A percentile compares a stretch with the other conserved stretches of the same genome.
Evolutionary conservation across 2,113 vertebrate genomes (phyloP).

Genomic region (Chionis minor): DNA sequence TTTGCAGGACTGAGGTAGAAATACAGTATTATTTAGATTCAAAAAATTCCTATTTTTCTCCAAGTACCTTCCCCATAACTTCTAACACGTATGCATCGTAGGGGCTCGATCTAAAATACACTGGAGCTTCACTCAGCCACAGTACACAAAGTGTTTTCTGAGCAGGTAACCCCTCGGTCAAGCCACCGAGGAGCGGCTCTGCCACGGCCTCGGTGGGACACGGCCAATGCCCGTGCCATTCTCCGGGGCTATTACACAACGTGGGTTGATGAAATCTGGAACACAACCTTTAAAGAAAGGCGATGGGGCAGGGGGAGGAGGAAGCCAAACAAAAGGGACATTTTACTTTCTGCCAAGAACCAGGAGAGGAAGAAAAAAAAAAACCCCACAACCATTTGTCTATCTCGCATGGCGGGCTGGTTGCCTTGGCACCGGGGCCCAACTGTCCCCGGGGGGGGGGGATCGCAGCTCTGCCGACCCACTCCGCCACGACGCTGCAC

Average conservation of each 20-base stretch:
- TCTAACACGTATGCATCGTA: neutral
- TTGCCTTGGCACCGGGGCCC: slow-evolving; percentile 20
- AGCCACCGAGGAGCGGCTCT: neutral
- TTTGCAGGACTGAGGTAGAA: neutral
- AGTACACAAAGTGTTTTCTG: neutral
- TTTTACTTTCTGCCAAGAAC: slow-evolving; percentile 68
- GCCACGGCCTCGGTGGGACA: neutral
- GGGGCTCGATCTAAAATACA: neutral
- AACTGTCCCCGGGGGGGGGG: neutral
- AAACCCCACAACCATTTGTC: slow-evolving; percentile 32
- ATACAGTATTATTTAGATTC: neutral
- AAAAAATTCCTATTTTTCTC: neutral
- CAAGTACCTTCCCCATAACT: neutral
- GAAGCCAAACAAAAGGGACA: slow-evolving; percentile 62
- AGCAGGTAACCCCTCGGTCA: neutral
- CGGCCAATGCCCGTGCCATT: neutral
- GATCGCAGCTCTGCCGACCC: neutral
- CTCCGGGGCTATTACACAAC: slow-evolving; percentile 31
- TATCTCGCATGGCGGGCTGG: neutral
- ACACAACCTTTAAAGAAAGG: slow-evolving; percentile 52
- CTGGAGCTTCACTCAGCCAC: neutral
- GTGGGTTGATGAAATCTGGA: slow-evolving; percentile 55
- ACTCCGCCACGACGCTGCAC: rapidly evolving
- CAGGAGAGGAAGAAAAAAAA: neutral
- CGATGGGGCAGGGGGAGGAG: slow-evolving; percentile 49